Evolutionary conservation across 2,113 vertebrate genomes (phyloP).

Genomic region (Micronisus gabar): DNA sequence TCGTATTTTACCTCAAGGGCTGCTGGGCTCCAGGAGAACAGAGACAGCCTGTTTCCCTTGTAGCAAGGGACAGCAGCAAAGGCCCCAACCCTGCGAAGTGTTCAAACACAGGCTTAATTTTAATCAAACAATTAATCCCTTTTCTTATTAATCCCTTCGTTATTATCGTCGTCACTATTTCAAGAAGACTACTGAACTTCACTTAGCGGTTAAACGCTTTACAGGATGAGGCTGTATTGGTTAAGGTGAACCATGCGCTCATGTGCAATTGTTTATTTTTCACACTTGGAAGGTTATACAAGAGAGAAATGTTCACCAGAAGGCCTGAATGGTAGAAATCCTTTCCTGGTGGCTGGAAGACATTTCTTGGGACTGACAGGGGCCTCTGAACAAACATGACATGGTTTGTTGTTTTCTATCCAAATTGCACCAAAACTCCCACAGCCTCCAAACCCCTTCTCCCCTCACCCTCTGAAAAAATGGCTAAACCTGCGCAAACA

Average conservation of each 20-base stretch:
- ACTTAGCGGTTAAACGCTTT: background rate
- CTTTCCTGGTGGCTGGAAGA: background rate
- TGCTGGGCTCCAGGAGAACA: background rate
- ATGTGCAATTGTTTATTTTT: background rate
- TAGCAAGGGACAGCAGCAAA: background rate
- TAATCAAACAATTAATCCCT: background rate
- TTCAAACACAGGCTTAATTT: background rate
- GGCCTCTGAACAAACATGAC: background rate
- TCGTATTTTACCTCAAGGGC: background rate
- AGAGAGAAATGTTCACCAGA: background rate
- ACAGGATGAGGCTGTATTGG: background rate
- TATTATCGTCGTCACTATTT: background rate
- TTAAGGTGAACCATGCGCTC: background rate
- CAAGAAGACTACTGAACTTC: background rate
- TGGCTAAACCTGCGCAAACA: background rate
- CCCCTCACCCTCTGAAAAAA: background rate
- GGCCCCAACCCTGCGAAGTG: background rate
- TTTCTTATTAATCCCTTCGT: background rate
- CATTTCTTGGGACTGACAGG: background rate
- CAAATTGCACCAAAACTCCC: background rate
- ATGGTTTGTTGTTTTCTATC: background rate
- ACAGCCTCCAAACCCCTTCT: background rate
- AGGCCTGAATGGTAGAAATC: background rate
- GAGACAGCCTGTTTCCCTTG: background rate
- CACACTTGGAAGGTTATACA: background rate